These are phyloP conservation scores for Cecropterus lyciades DNA, from an alignment of 1,140 invertebrate species.

Conservation along the genomic window DNA sequence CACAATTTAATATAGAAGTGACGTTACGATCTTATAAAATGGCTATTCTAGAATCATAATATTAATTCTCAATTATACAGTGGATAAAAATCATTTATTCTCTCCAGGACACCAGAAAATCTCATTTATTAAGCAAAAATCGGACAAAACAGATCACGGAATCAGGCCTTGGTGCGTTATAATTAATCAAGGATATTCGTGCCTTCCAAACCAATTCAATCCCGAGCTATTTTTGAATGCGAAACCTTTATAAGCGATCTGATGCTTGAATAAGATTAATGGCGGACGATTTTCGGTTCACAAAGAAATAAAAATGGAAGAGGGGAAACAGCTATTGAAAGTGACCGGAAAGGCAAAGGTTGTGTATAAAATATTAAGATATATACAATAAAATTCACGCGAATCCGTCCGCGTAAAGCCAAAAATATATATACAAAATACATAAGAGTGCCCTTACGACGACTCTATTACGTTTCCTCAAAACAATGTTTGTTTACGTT, in stretches of 20 bases:
- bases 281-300: conserved; percentile 57
- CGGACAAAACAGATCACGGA: conserved; percentile 24
- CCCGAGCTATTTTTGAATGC: conserved; percentile 54
- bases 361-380: conserved; percentile 10
- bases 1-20: no score
- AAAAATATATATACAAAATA: no score
- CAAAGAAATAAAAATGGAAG: conserved; percentile 37
- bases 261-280: conserved; percentile 65
- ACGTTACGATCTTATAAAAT: no score
- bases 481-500: no score
- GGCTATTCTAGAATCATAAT: no score
- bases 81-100: background rate
- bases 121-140: conserved; percentile 11
- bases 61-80: conserved; percentile 1
- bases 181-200: conserved; percentile 47
- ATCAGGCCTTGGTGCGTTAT: conserved; percentile 29
- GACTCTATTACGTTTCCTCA: no score
- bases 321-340: conserved; percentile 27
- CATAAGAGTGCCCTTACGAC: no score
- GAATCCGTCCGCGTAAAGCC: no score
- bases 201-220: conserved; percentile 56
- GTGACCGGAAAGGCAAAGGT: conserved; percentile 31
- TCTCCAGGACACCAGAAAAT: background rate
- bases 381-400: no score
- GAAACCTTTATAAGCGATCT: conserved; percentile 58